Conservation (phyloP, 2,113 vertebrate genomes). For the Fulmarus glacialis region DNA sequence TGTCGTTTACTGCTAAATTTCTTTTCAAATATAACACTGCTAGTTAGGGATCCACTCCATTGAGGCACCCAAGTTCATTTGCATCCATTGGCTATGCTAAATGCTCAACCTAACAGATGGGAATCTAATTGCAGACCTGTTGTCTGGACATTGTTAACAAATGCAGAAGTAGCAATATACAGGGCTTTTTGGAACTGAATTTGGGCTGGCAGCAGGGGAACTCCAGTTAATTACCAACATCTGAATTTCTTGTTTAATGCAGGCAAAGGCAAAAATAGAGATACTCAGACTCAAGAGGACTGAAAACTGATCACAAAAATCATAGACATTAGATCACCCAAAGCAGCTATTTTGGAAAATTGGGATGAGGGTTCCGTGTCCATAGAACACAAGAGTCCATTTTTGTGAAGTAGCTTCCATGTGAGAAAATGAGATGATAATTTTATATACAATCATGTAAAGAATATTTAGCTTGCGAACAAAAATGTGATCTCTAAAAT, state of each 20-base stretch:
- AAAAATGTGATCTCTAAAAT: neutral
- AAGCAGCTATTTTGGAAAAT: neutral
- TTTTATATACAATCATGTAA: neutral
- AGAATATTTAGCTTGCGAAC: neutral
- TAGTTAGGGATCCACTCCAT: constrained; percentile 47
- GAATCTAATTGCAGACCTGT: constrained; percentile 81
- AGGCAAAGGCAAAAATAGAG: constrained; percentile 52
- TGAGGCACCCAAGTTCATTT: constrained; percentile 61
- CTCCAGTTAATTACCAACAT: constrained; percentile 84
- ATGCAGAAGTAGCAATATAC: constrained; percentile 75
- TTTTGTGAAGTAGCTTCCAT: neutral
- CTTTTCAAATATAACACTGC: constrained; percentile 6
- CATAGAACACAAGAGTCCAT: neutral
- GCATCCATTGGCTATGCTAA: constrained; percentile 64
- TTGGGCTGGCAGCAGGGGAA: constrained; percentile 78
- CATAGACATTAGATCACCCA: neutral
- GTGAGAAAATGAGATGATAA: neutral
- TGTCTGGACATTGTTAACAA: constrained; percentile 81
- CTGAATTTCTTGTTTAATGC: constrained; percentile 79
- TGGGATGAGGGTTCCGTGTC: neutral
- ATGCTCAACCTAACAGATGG: constrained; percentile 75
- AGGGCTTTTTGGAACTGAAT: constrained; percentile 76
- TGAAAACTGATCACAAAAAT: neutral
- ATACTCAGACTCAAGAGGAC: neutral
- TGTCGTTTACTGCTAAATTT: neutral